phyloP scores from a whole-genome alignment of 2,797 vertebrate genomes.

The Ctenopoma kingsleyae region DNA sequence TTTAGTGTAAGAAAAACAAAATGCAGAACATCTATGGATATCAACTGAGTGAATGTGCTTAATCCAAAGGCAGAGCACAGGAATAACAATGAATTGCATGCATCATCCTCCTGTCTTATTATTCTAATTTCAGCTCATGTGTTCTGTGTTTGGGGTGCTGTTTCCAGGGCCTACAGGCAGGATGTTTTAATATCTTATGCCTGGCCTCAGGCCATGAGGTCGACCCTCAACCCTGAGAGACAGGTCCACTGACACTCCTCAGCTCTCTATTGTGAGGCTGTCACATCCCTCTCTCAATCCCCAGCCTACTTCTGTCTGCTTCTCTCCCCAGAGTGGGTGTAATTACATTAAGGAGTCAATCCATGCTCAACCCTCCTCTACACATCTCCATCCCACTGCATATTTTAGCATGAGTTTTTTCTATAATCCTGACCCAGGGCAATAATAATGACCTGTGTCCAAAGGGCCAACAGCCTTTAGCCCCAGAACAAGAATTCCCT shows the following conservation, averaged over 20 bases:
- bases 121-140: slow-evolving; percentile 74
- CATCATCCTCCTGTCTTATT: slow-evolving; percentile 73
- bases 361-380: slow-evolving; percentile 67
- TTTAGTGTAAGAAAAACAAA: slow-evolving; percentile 33
- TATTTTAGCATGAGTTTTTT: slow-evolving; percentile 81
- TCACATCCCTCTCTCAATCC: slow-evolving; percentile 82
- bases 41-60: slow-evolving; percentile 13
- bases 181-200: slow-evolving; percentile 76
- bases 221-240: slow-evolving; percentile 75
- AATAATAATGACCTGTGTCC: slow-evolving; percentile 76
- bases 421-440: slow-evolving; percentile 85
- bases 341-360: slow-evolving; percentile 89
- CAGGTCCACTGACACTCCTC: slow-evolving; percentile 83
- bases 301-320: slow-evolving; percentile 66
- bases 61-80: slow-evolving; percentile 22
- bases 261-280: slow-evolving; percentile 81
- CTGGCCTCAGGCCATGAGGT: slow-evolving; percentile 76
- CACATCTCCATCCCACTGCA: slow-evolving; percentile 80
- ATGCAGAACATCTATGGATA: slow-evolving; percentile 24
- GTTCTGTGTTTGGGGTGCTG: slow-evolving; percentile 57
- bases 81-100: slow-evolving; percentile 79
- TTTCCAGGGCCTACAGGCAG: slow-evolving; percentile 68
- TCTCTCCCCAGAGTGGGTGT: slow-evolving; percentile 79
- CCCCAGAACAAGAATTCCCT: slow-evolving; percentile 40
- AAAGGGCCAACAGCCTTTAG: slow-evolving; percentile 13